A percentile compares a stretch with the other conserved stretches of the same genome.
phyloP scores from a whole-genome alignment of 1,140 invertebrate species.

The Pachypeltis micranthus region DNA sequence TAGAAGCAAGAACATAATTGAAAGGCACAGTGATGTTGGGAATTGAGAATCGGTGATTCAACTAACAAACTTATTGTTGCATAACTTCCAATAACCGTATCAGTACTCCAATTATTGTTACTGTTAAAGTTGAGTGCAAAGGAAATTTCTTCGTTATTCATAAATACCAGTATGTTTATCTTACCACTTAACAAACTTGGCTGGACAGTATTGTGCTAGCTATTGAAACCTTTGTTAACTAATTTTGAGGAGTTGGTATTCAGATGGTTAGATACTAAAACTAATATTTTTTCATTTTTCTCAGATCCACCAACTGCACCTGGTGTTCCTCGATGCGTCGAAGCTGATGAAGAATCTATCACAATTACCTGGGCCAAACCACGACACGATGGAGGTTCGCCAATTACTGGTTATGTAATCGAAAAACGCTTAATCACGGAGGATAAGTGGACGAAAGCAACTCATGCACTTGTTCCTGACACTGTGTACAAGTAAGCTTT shows the following conservation, averaged over 20 bases:
- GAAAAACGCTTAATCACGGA: constrained; percentile 83
- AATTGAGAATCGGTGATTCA: no score
- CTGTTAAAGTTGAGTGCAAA: no score
- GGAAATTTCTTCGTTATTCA: no score
- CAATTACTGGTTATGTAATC: constrained; percentile 81
- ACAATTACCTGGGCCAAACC: constrained; percentile 89
- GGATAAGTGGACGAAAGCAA: constrained; percentile 83
- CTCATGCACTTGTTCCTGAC: constrained; percentile 68
- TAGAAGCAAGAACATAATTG: no score
- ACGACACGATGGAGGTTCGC: constrained; percentile 81
- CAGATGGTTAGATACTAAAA: neutral
- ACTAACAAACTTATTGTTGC: no score
- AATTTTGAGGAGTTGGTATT: neutral
- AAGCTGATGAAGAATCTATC: constrained; percentile 85
- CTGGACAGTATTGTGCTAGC: no score
- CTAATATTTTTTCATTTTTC: constrained; percentile 16
- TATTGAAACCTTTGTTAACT: neutral
- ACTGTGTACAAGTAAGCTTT: constrained; percentile 56
- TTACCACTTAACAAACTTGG: no score
- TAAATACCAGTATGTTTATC: no score
- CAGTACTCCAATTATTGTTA: no score
- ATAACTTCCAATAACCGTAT: no score
- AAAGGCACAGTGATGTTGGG: no score
- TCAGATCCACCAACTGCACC: constrained; percentile 76
- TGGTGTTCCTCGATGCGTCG: constrained; percentile 70